Evolutionary conservation across 2,797 vertebrate genomes (phyloP).

Genomic region (Crenichthys baileyi): DNA sequence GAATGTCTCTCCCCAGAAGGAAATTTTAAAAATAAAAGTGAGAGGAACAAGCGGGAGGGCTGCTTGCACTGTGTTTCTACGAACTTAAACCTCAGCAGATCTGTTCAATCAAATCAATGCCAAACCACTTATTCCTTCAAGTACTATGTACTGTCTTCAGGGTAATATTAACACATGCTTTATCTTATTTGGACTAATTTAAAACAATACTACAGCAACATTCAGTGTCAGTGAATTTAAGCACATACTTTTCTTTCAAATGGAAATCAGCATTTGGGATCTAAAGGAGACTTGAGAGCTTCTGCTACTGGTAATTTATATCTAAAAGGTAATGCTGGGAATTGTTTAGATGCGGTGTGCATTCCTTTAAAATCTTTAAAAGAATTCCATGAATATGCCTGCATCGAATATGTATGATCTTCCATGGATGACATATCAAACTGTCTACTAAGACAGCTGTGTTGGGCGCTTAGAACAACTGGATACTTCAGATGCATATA

Average conservation of each 20-base stretch:
- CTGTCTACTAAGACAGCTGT: background rate
- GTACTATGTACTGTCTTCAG: slow-evolving; percentile 28
- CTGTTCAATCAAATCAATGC: slow-evolving; percentile 59
- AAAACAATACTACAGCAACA: slow-evolving; percentile 24
- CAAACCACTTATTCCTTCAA: slow-evolving; percentile 43
- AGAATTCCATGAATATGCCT: slow-evolving; percentile 9
- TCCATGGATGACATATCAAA: background rate
- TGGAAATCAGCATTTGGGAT: background rate
- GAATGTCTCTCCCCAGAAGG: slow-evolving; percentile 56
- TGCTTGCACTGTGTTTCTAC: slow-evolving; percentile 30
- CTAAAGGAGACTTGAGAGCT: slow-evolving; percentile 45
- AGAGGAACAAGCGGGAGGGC: slow-evolving; percentile 16
- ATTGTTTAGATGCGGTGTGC: slow-evolving; percentile 8
- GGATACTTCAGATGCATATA: slow-evolving; percentile 9
- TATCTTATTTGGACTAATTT: slow-evolving; percentile 34
- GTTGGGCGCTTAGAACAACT: background rate
- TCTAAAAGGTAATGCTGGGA: slow-evolving; percentile 23
- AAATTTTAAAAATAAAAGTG: slow-evolving; percentile 52
- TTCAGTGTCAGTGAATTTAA: slow-evolving; percentile 26
- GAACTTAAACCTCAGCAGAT: slow-evolving; percentile 65
- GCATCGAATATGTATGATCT: slow-evolving; percentile 18
- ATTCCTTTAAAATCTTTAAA: slow-evolving; percentile 6
- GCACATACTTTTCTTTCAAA: slow-evolving; percentile 14
- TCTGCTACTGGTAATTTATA: slow-evolving; percentile 34
- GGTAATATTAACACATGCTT: slow-evolving; percentile 38